These are phyloP conservation scores for Phyllostomus discolor DNA, from an alignment of 2,113 vertebrate species.

Conservation along the genomic window DNA sequence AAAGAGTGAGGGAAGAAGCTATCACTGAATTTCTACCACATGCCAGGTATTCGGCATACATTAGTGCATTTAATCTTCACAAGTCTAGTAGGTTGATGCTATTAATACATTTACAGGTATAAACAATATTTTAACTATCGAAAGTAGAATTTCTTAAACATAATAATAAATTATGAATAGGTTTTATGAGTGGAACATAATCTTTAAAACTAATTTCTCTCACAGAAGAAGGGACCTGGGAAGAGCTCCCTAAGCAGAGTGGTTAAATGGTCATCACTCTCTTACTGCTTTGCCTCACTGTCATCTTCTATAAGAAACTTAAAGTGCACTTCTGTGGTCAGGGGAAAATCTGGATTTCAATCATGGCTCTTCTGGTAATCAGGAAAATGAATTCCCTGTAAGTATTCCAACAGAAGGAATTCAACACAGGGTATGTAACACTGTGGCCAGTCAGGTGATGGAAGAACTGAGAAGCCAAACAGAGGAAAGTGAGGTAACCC, in stretches of 20 bases:
- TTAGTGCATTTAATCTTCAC: background rate
- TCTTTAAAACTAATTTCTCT: conserved; percentile 38
- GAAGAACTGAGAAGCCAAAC: background rate
- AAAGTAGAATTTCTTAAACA: conserved; percentile 31
- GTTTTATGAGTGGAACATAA: background rate
- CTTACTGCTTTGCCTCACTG: background rate
- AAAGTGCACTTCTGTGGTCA: background rate
- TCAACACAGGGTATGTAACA: conserved; percentile 6
- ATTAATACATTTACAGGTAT: background rate
- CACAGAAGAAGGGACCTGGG: background rate
- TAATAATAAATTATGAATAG: conserved; percentile 7
- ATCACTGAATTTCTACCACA: background rate
- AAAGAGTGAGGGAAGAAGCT: background rate
- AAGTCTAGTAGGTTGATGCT: background rate
- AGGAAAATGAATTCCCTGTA: conserved; percentile 25
- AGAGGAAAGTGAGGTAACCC: background rate
- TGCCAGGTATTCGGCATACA: background rate
- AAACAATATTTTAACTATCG: conserved; percentile 13
- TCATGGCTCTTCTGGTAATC: background rate
- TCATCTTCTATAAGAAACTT: background rate
- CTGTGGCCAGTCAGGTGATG: background rate
- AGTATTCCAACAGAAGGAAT: conserved; percentile 3
- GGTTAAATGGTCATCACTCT: background rate
- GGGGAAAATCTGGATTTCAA: conserved; percentile 1
- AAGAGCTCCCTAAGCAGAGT: background rate